Evolutionary conservation across 2,888 invertebrate genomes (phyloP).

Genomic region (Erynnis tages): DNA sequence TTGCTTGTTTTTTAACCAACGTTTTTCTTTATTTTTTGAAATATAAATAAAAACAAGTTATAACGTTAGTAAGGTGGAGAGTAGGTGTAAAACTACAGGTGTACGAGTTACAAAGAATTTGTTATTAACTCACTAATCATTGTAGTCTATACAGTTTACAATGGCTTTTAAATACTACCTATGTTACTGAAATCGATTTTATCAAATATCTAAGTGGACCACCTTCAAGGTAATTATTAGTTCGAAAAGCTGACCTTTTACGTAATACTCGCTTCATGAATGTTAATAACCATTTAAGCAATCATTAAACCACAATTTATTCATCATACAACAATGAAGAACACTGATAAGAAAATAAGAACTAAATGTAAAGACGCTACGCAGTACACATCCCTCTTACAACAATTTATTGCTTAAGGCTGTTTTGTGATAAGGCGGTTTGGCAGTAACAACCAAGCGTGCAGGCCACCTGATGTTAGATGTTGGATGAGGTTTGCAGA

Average conservation of each 20-base stretch:
- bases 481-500: too few relatives aligned
- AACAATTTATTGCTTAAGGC: slow-evolving; percentile 6
- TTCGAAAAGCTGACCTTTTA: slow-evolving; percentile 8
- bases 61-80: too few relatives aligned
- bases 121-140: too few relatives aligned
- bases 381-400: background rate
- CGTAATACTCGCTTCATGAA: background rate
- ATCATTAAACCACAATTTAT: slow-evolving; percentile 9
- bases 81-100: too few relatives aligned
- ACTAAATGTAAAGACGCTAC: background rate
- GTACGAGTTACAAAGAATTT: too few relatives aligned
- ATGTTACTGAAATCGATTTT: background rate
- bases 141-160: too few relatives aligned
- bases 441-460: too few relatives aligned
- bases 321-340: slow-evolving; percentile 11
- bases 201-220: background rate
- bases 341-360: slow-evolving; percentile 7
- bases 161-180: too few relatives aligned
- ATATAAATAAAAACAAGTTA: too few relatives aligned
- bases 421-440: background rate
- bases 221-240: background rate
- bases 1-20: too few relatives aligned
- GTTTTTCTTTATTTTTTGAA: too few relatives aligned
- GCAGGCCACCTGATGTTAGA: too few relatives aligned
- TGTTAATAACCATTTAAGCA: slow-evolving; percentile 12